phyloP scores from a whole-genome alignment of 2,888 invertebrate genomes.

The Ormyrus labotus region DNA sequence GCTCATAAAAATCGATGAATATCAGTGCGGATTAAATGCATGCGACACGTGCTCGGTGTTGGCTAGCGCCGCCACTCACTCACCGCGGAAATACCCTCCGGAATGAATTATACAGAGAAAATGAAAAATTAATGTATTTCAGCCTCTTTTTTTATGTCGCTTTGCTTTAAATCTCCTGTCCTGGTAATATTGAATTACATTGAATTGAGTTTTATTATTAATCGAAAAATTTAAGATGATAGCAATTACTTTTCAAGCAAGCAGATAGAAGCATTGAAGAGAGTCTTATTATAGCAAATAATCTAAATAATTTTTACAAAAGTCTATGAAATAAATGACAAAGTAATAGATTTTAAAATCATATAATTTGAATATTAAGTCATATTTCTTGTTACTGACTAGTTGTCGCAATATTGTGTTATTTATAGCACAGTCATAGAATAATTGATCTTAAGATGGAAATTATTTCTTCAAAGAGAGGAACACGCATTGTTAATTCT shows the following conservation, averaged over 20 bases:
- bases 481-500: conserved; percentile 45
- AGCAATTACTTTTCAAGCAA: not conserved
- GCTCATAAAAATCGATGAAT: conserved; percentile 44
- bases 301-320: no score
- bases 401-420: conserved; percentile 45
- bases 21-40: conserved; percentile 43
- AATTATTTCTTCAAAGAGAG: conserved; percentile 38
- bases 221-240: not conserved
- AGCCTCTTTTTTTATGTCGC: not conserved
- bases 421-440: conserved; percentile 46
- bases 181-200: conserved; percentile 7
- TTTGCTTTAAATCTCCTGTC: conserved; percentile 18
- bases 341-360: not conserved
- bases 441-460: conserved; percentile 47
- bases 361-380: conserved; percentile 24
- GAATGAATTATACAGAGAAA: not conserved
- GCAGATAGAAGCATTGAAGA: not conserved
- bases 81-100: not conserved
- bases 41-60: conserved; percentile 31
- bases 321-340: no score
- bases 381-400: conserved; percentile 45
- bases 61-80: not conserved
- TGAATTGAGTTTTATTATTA: conserved; percentile 2
- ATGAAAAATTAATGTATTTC: conserved; percentile 22
- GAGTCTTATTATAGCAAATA: not conserved